Conservation (phyloP, 1,140 invertebrate genomes). For the Mactra quadrangularis region DNA sequence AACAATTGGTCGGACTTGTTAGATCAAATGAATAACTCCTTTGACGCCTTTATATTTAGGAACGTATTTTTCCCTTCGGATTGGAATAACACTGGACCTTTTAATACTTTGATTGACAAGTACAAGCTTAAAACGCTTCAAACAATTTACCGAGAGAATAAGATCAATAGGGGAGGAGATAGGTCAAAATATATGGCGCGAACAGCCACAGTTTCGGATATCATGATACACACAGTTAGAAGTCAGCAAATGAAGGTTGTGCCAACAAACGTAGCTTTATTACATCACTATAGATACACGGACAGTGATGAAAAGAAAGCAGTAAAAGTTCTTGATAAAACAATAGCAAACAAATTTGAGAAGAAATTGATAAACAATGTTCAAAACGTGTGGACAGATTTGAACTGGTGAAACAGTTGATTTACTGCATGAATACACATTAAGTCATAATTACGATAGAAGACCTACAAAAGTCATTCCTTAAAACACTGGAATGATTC, state of each 20-base stretch:
- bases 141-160: slow-evolving; percentile 33
- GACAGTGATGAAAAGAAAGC: too few species aligned
- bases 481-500: too few species aligned
- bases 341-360: neutral
- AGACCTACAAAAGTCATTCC: too few species aligned
- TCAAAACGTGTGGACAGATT: neutral
- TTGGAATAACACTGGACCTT: slow-evolving; percentile 2
- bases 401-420: too few species aligned
- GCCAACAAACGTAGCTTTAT: neutral
- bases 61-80: slow-evolving; percentile 54
- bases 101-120: neutral
- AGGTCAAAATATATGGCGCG: slow-evolving; percentile 95
- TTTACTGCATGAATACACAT: too few species aligned
- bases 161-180: neutral
- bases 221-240: slow-evolving; percentile 2
- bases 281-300: slow-evolving; percentile 10
- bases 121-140: slow-evolving; percentile 32
- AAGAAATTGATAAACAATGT: neutral
- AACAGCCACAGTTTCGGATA: slow-evolving; percentile 86
- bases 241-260: neutral
- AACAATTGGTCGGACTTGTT: slow-evolving; percentile 15
- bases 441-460: too few species aligned
- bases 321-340: neutral
- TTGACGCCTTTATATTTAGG: slow-evolving; percentile 33
- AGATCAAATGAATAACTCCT: neutral